Evolutionary conservation across 1,140 invertebrate species (phyloP), one percentile per base, ranked within the genome.

Genomic region (Diabrotica virgifera): DNA sequence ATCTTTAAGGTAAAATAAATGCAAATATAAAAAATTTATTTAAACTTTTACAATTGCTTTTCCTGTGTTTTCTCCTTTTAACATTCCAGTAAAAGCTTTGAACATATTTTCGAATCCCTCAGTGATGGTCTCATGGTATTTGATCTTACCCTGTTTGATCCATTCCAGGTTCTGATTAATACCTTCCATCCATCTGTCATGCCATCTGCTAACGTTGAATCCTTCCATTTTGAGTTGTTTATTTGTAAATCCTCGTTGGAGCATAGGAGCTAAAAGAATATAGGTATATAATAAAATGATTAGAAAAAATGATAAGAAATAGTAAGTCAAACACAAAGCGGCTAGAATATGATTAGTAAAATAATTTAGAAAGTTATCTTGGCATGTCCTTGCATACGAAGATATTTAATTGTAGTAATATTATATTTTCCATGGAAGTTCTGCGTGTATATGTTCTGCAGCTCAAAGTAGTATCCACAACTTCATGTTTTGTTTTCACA

Each of bases 101-200:
- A 82, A 83, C 77, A 87, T 85, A 59, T 85, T 85, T 46, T 89
- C 85, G 70, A 90, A 89, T 5, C 87, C 88, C 37, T 86, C 76
- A 0, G 82, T 83, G 5, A 87, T 69, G 8, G 85, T 85, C 77
- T 90, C 87, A 58, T 75, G 78, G 68, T 84, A 85, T 70, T 83
- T 83, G 5, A 90, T 61, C 76, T 88, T 86, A 13, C 85, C 87
- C 77, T 84, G 78, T 36, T 76, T 66, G 46, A 68, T 62, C 85
- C 86, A 88, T 70, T 84, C 74, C 12, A 82, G 63, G 75, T 88
- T 84, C 69, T 85, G 81, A 38, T 78, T 69, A 24, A 87, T 79
- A 5, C 84, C 87, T 77, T 87, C 84, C 13, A 80, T 68, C 83
- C 83, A 88, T 52, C 83, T 74, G 54, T 84, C 72, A 8, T 63